A percentile compares a stretch with the other conserved stretches of the same genome.
Conservation (phyloP, 2,113 vertebrate genomes). For the Rhabdornis inornatus region DNA sequence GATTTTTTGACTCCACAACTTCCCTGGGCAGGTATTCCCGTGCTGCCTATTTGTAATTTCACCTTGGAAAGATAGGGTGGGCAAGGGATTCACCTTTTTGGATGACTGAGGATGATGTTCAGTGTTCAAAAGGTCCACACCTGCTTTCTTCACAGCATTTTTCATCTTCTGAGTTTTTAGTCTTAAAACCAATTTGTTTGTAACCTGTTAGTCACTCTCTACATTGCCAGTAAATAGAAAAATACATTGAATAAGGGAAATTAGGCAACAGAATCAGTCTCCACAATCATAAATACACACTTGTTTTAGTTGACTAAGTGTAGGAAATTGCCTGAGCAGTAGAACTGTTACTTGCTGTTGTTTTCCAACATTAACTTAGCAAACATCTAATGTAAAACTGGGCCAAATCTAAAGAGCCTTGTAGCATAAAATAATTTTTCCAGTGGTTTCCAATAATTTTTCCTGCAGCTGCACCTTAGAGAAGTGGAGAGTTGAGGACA, state of each 20-base stretch:
- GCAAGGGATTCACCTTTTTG: background rate
- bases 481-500: background rate
- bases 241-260: background rate
- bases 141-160: background rate
- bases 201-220: background rate
- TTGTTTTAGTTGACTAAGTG: background rate
- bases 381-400: background rate
- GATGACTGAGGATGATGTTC: background rate
- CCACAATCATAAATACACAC: fast-evolving
- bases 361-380: background rate
- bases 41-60: background rate
- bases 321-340: background rate
- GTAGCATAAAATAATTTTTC: background rate
- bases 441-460: too few relatives aligned
- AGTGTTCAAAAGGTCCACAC: background rate
- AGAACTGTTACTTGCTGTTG: background rate
- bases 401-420: background rate
- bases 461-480: background rate
- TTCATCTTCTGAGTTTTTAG: background rate
- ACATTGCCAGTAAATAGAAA: background rate
- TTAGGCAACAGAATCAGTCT: background rate
- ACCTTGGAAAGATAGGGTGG: fast-evolving
- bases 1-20: background rate
- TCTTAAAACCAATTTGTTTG: background rate
- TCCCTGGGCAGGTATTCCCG: background rate